A percentile compares a stretch with the other conserved stretches of the same genome.
Evolutionary conservation across 2,113 vertebrate species (phyloP).

Genomic region (Bolborhynchus lineola): DNA sequence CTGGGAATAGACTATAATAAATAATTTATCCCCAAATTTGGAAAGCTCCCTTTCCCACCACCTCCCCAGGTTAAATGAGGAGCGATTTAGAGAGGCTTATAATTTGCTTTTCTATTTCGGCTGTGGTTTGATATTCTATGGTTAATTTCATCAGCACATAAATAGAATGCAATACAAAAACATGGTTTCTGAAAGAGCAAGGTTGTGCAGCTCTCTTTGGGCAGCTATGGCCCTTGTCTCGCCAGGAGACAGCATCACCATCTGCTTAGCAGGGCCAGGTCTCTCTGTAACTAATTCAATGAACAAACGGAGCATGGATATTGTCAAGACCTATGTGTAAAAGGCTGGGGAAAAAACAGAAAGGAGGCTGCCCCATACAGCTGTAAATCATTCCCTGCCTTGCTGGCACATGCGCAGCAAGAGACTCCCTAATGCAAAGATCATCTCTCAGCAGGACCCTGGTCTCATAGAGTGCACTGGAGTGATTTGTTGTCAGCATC

Average conservation of each 20-base stretch:
- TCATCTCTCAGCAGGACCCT: neutral
- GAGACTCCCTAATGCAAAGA: neutral
- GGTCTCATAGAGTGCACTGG: neutral
- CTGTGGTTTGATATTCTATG: neutral
- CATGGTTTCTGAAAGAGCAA: neutral
- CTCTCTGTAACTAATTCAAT: neutral
- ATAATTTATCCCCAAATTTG: neutral
- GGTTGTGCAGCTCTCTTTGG: neutral
- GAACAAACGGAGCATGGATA: neutral
- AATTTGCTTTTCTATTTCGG: neutral
- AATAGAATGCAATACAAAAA: neutral
- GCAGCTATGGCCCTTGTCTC: neutral
- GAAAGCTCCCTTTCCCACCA: neutral
- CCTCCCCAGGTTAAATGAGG: neutral
- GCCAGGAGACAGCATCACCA: neutral
- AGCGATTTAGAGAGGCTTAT: neutral
- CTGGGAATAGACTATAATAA: neutral
- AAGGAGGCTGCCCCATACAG: rapidly evolving
- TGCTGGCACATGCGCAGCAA: neutral
- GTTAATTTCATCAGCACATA: neutral
- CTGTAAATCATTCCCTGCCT: neutral
- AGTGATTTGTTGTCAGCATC: neutral
- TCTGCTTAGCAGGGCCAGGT: neutral
- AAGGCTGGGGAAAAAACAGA: neutral
- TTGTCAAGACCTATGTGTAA: neutral